Conservation (phyloP, 2,113 vertebrate genomes). For the Hyperopisus bebe region DNA sequence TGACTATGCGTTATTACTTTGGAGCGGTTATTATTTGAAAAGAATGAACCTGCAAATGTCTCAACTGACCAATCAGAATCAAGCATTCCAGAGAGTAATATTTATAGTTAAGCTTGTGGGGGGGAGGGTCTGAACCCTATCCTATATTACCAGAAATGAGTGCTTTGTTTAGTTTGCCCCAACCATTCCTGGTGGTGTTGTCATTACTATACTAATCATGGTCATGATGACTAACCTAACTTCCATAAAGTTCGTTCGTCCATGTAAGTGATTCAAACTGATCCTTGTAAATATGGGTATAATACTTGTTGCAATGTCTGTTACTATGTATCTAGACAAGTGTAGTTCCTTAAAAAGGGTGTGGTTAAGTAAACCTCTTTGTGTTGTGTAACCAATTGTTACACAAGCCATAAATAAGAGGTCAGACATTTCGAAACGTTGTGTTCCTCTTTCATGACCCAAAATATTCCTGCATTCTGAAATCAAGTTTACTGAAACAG, state of each 20-base stretch:
- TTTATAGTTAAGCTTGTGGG: background rate
- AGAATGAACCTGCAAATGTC: too few species aligned
- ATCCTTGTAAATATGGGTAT: background rate
- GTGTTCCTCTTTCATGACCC: slow-evolving; percentile 6
- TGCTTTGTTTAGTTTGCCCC: background rate
- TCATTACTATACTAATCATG: background rate
- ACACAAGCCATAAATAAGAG: background rate
- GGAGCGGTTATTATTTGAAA: too few species aligned
- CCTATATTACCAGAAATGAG: background rate
- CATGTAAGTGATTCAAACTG: background rate
- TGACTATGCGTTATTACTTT: too few species aligned
- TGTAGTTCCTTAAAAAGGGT: background rate
- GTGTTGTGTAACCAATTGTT: background rate
- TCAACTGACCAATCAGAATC: too few species aligned
- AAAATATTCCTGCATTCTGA: background rate
- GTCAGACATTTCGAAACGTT: background rate
- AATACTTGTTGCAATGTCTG: background rate
- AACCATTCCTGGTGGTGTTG: background rate
- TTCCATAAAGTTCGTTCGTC: background rate
- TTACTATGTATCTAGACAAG: background rate
- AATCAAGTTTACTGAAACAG: background rate
- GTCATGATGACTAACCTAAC: background rate
- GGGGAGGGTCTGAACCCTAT: background rate
- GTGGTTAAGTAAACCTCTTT: background rate
- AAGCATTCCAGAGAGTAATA: too few species aligned